phyloP scores from a whole-genome alignment of 2,888 invertebrate genomes.

The Sipha maydis region DNA sequence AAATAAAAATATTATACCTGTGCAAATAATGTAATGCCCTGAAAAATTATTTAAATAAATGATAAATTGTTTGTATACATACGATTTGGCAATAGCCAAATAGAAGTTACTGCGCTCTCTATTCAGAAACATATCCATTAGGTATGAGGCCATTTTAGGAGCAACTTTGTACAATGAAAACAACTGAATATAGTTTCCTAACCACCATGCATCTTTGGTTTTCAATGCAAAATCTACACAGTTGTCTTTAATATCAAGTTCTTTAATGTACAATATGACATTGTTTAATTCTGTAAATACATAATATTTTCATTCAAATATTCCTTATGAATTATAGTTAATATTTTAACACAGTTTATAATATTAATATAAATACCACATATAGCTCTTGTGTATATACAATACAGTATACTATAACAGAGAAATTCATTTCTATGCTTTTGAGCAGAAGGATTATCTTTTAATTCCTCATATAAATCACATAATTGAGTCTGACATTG shows the following conservation, averaged over 20 bases:
- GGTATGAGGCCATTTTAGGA: constrained; percentile 94
- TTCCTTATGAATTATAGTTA: not conserved
- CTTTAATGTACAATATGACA: constrained; percentile 80
- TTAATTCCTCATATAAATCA: constrained; percentile 88
- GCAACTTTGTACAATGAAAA: constrained; percentile 89
- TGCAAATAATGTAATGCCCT: constrained; percentile 38
- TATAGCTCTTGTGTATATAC: constrained; percentile 97
- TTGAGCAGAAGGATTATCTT: constrained; percentile 69
- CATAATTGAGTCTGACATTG: constrained; percentile 99
- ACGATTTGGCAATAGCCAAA: constrained; percentile 95
- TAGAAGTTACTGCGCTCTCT: constrained; percentile 92
- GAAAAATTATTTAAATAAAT: constrained; percentile 48
- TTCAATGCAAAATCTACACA: constrained; percentile 87
- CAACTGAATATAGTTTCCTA: constrained; percentile 91
- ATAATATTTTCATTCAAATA: not conserved
- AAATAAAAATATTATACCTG: constrained; percentile 42
- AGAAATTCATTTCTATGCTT: constrained; percentile 90
- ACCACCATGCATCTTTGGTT: constrained; percentile 92
- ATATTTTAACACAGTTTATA: not conserved
- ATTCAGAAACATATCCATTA: constrained; percentile 98
- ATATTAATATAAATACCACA: constrained; percentile 70
- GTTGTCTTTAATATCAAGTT: constrained; percentile 77
- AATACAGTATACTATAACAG: constrained; percentile 96
- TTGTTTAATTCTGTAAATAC: constrained; percentile 87
- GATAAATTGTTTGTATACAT: constrained; percentile 72